These are phyloP conservation scores for Camarhynchus parvulus DNA, from an alignment of 2,113 vertebrate species.

Conservation along the genomic window DNA sequence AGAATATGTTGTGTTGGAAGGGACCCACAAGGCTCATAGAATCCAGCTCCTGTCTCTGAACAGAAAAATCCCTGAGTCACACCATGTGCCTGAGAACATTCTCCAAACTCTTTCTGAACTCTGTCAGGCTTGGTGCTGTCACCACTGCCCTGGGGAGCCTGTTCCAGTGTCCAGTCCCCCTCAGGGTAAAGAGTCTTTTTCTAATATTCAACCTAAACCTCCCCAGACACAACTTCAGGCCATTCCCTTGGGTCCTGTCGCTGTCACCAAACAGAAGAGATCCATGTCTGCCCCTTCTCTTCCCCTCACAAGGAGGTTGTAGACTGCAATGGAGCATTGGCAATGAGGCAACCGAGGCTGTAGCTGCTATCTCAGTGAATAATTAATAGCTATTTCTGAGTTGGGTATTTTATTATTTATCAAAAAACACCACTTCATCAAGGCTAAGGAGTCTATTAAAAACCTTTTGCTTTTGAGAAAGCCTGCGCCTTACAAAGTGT, in stretches of 20 bases:
- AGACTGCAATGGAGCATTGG: not conserved
- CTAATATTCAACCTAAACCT: not conserved
- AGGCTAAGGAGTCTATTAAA: not conserved
- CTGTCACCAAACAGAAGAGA: not conserved
- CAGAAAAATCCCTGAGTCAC: not conserved
- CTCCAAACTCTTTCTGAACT: not conserved
- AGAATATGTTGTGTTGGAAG: not conserved
- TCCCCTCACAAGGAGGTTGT: not conserved
- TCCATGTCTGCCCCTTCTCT: not conserved
- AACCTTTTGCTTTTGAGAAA: not conserved
- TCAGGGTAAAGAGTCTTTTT: not conserved
- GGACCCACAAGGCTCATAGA: not conserved
- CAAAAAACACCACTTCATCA: not conserved
- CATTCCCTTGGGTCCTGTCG: not conserved
- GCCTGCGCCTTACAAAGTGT: not conserved
- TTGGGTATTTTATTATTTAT: not conserved
- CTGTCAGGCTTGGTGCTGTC: not conserved
- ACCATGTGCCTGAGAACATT: not conserved
- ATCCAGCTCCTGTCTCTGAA: not conserved
- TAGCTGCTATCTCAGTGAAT: not conserved
- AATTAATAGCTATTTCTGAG: not conserved
- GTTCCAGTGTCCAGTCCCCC: not conserved
- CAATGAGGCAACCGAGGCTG: not conserved
- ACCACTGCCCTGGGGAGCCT: not conserved
- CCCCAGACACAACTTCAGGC: not conserved